Evolutionary conservation across 2,888 invertebrate genomes (phyloP).

Genomic region (Tipula vernalis): DNA sequence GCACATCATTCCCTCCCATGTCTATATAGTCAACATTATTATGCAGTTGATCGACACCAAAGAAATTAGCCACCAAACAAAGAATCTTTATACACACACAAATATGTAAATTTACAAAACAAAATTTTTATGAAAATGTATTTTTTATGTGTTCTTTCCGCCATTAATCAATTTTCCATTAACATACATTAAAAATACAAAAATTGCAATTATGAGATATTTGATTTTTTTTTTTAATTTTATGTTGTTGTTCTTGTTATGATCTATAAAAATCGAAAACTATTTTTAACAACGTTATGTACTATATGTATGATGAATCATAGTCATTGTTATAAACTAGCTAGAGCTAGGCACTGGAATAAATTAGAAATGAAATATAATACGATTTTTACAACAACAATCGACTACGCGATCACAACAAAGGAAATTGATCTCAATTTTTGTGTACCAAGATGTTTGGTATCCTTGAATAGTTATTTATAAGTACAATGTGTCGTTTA

Average conservation of each 20-base stretch:
- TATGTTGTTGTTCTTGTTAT: neutral
- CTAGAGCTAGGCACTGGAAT: neutral
- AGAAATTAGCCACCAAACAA: neutral
- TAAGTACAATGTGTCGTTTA: neutral
- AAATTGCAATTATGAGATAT: conserved; percentile 4
- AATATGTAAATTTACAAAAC: neutral
- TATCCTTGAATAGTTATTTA: neutral
- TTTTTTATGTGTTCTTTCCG: neutral
- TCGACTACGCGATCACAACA: neutral
- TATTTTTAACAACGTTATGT: neutral
- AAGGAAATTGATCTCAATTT: neutral
- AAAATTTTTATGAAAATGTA: neutral
- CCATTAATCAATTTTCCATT: neutral
- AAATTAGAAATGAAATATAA: neutral
- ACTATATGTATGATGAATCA: neutral
- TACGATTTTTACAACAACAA: neutral
- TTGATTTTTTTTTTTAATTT: neutral
- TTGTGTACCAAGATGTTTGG: neutral
- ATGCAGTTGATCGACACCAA: neutral
- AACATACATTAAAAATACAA: neutral
- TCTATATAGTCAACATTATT: neutral
- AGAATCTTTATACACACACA: neutral
- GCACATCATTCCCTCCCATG: neutral
- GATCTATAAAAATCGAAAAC: neutral
- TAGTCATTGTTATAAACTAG: neutral